Evolutionary conservation across 2,797 vertebrate species (phyloP), one percentile per base, ranked within the genome.

Genomic region (Phataginus tetradactyla): DNA sequence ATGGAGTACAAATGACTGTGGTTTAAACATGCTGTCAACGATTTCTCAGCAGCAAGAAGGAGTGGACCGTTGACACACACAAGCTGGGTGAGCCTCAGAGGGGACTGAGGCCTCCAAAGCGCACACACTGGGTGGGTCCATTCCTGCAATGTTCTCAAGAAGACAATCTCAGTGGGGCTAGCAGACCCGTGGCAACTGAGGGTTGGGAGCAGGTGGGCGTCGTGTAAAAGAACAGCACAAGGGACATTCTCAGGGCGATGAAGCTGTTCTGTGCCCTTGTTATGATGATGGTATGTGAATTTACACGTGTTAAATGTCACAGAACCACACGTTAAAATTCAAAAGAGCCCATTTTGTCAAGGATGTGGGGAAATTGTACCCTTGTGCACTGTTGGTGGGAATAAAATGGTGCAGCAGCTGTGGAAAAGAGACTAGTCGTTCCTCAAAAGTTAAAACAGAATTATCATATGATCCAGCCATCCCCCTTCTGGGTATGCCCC

Each of bases 311-410:
- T 7, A 42, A 55, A 23, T 55, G 21, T 53, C 71, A 39, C 12
- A 49, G 10, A 32, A 69, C 75, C 15, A 4, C 20, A 27, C 23
- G 25, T 42, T 37, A 5, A 39, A 55, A 71, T 23, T 9, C 21
- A 29, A 12, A 37, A 32, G 25, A 8, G 57, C 27, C 53, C 1
- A 2, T 42, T n/a, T 45, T 39, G n/a, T 45, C 7, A 29, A 32
- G 61, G 53, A 61, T 14, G 32, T 10, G 9, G 57, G 53, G 20
- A 68, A 59, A 34, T 21, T 6, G 4, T 39, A 29, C 37, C 17
- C 32, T 29, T 2, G 5, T 0, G 18, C n/a, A 2, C 5, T 3
- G 51, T 5, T 14, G 10, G 17, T 11, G 39, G 39, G n/a, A 49
- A 21, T 13, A 12, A 23, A 4, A 17, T 0, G 20, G 32, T 13